Base-by-base conservation (phyloP, 37 sponge, comb jelly and placozoan genomes). In the Hormiphora californensis region DNA sequence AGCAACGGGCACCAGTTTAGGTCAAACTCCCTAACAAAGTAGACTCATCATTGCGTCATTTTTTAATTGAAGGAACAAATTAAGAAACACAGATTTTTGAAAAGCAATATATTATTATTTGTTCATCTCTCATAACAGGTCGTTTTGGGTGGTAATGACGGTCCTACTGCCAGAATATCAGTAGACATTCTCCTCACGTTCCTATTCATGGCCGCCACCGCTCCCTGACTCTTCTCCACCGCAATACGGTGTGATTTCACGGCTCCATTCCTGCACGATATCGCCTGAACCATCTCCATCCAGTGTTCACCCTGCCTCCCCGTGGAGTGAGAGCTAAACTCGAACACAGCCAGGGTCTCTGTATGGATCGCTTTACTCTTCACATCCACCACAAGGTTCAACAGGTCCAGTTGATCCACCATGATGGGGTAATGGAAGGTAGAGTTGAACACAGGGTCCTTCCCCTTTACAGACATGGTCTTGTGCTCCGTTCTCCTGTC, bases 241-340 rank as follows among this genome's bases (percentile, higher is more conserved):
- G 17, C 2, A 7, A 31, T 31, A 36, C 67, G 34, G 28, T 65
- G 67, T 19, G 36, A 36, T 38, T 36, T 65, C 67, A 36, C 67
- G 5, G 35, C 67, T 33, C 67, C 67, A 39, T 65, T 36, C 3
- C 67, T 38, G 3, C 67, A 36, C 35, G 67, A 33, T 4, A 65
- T 65, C 1, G 38, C 67, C 37, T 65, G 67, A 7, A 65, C 28
- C 67, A 65, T 65, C 67, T 65, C 38, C 3, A 28, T 65, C 67
- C 67, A 65, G 37, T 65, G 67, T 17, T 65, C 67, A 9, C 67
- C 67, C 37, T 36, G 28, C 37, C 67, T 30, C 8, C 67, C 67
- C 17, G 67, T 65, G 8, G 67, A 21, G 35, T 65, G 4, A 15
- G 67, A 33, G 28, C 67, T 65, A 17, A 65, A 65, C 37, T 65